Evolutionary conservation across 2,113 vertebrate species (phyloP).

Genomic region (Cavia porcellus): DNA sequence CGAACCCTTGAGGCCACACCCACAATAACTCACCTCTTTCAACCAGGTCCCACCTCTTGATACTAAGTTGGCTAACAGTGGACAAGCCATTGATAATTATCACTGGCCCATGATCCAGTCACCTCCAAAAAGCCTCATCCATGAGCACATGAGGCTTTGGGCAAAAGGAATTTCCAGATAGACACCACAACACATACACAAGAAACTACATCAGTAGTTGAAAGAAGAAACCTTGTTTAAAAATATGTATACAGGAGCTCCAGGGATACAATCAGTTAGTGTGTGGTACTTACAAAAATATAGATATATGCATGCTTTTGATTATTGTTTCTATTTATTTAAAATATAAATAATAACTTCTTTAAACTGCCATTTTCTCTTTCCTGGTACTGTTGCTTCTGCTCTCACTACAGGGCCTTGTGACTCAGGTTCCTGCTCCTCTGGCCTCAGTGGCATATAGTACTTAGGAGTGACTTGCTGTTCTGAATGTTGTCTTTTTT

Average conservation of each 20-base stretch:
- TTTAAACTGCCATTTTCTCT: not conserved
- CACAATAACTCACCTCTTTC: not conserved
- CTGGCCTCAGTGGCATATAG: not conserved
- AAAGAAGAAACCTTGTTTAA: not conserved
- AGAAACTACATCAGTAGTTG: not conserved
- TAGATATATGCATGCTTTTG: not conserved
- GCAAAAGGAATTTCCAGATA: not conserved
- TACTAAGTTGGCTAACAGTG: too few relatives aligned
- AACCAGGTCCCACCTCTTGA: not conserved
- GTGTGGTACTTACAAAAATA: not conserved
- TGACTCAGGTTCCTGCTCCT: not conserved
- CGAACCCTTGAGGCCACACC: not conserved
- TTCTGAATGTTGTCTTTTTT: not conserved
- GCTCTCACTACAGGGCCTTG: not conserved
- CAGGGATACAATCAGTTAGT: not conserved
- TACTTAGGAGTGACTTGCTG: not conserved
- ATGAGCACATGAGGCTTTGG: not conserved
- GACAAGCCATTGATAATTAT: not conserved
- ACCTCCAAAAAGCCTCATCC: not conserved
- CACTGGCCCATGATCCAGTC: not conserved
- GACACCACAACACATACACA: not conserved
- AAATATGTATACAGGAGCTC: not conserved
- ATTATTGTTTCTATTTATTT: not conserved
- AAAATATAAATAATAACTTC: not conserved
- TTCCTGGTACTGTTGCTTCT: not conserved